These are phyloP conservation scores for Megaleporinus macrocephalus DNA, from an alignment of 2,113 vertebrate genomes.

Conservation along the genomic window DNA sequence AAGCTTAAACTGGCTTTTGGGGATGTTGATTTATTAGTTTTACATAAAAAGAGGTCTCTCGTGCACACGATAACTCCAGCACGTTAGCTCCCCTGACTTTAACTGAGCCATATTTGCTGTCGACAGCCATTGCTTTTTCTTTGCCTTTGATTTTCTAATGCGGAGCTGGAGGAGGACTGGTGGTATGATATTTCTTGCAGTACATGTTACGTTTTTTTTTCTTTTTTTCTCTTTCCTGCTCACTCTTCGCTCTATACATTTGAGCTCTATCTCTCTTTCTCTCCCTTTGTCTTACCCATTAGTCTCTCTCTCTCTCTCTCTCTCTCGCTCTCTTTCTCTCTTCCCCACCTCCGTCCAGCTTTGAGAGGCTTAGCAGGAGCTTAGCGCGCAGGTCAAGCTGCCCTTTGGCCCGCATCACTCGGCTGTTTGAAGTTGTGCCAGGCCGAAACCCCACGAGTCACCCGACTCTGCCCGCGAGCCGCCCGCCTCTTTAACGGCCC, in stretches of 20 bases:
- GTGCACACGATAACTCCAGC: conserved; percentile 57
- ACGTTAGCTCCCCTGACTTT: conserved; percentile 73
- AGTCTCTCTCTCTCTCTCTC: conserved; percentile 59
- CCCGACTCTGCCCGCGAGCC: conserved; percentile 66
- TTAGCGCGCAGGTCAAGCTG: conserved; percentile 91
- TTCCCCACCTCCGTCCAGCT: conserved; percentile 82
- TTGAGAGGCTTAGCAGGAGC: conserved; percentile 88
- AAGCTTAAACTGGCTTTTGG: conserved; percentile 71
- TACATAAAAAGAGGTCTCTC: conserved; percentile 69
- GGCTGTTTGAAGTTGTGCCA: conserved; percentile 94
- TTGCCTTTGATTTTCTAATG: conserved; percentile 67
- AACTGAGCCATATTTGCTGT: conserved; percentile 73
- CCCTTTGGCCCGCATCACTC: conserved; percentile 91
- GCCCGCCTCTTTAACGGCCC: conserved; percentile 79
- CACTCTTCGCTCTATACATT: neutral
- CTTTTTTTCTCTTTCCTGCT: conserved; percentile 35
- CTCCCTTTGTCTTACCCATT: conserved; percentile 56
- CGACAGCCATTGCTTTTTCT: conserved; percentile 62
- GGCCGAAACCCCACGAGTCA: conserved; percentile 59
- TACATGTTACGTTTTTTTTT: conserved; percentile 36
- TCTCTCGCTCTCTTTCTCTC: conserved; percentile 46
- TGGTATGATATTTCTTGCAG: conserved; percentile 58
- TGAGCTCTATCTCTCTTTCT: conserved; percentile 67
- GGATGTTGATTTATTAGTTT: conserved; percentile 79
- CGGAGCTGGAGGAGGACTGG: conserved; percentile 59